Conservation (phyloP, 1,140 invertebrate genomes). For the Drosophila tristis region DNA sequence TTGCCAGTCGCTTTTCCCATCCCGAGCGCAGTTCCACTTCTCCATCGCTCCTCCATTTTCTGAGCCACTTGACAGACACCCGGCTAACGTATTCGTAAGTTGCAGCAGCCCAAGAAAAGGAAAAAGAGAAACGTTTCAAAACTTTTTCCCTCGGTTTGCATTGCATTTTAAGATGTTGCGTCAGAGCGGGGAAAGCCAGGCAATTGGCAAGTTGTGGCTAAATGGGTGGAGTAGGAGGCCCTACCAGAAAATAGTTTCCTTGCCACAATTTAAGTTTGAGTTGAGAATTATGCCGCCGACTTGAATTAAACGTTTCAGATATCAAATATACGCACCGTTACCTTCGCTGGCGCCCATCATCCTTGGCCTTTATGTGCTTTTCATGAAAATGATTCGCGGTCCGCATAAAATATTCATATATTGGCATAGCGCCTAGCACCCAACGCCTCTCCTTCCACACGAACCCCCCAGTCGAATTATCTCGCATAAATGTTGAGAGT, state of each 20-base stretch:
- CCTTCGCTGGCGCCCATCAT: conserved; percentile 42
- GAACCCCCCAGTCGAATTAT: conserved; percentile 39
- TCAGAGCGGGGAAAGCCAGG: not conserved
- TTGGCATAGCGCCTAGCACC: not conserved
- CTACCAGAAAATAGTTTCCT: conserved; percentile 34
- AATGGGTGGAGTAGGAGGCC: no score
- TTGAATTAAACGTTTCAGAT: conserved; percentile 65
- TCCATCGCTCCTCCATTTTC: not conserved
- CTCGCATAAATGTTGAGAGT: conserved; percentile 63
- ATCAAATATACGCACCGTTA: conserved; percentile 69
- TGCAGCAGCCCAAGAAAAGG: conserved; percentile 14
- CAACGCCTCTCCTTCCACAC: not conserved
- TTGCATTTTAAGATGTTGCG: conserved; percentile 42
- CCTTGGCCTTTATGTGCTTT: conserved; percentile 56
- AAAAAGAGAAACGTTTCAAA: conserved; percentile 55
- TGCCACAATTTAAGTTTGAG: conserved; percentile 62
- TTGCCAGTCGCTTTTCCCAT: not conserved
- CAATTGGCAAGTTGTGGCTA: conserved; percentile 2
- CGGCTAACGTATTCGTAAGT: conserved; percentile 7
- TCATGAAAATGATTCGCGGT: conserved; percentile 62
- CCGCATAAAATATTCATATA: conserved; percentile 47
- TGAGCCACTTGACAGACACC: conserved; percentile 20
- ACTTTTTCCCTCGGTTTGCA: conserved; percentile 44
- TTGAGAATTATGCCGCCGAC: conserved; percentile 59
- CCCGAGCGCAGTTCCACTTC: no score